Evolutionary conservation across 2,888 invertebrate species (phyloP).

Genomic region (Silvanus unidentatus): DNA sequence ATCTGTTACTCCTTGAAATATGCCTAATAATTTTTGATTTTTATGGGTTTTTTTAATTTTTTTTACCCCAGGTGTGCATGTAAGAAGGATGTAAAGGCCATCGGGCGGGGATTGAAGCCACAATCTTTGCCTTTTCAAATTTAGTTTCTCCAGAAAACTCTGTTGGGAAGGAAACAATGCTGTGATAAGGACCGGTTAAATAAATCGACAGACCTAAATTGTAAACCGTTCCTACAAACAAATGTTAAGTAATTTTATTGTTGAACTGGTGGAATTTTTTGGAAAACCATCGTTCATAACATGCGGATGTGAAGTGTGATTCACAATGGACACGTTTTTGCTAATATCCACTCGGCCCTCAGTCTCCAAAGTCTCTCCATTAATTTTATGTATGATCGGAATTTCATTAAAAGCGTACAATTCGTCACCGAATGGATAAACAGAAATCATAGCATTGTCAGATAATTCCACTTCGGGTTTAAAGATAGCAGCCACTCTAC

Average conservation of each 20-base stretch:
- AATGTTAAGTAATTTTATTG: slow-evolving; percentile 1
- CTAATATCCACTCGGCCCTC: slow-evolving; percentile 59
- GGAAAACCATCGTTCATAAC: slow-evolving; percentile 63
- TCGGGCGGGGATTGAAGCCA: slow-evolving; percentile 65
- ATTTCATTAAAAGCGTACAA: slow-evolving; percentile 82
- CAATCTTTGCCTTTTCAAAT: slow-evolving; percentile 63
- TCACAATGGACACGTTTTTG: slow-evolving; percentile 38
- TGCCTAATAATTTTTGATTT: slow-evolving; percentile 3
- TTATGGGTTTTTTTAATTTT: neutral
- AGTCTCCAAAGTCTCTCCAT: slow-evolving; percentile 73
- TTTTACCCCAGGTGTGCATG: slow-evolving; percentile 87
- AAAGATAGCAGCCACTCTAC: slow-evolving; percentile 51
- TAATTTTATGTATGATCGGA: slow-evolving; percentile 72
- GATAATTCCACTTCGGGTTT: slow-evolving; percentile 59
- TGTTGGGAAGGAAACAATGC: slow-evolving; percentile 63
- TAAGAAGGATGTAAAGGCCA: slow-evolving; percentile 81
- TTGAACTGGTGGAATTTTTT: no score
- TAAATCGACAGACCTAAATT: slow-evolving; percentile 74
- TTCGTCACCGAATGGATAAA: slow-evolving; percentile 85
- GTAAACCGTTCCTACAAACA: slow-evolving; percentile 54
- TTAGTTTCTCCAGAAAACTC: slow-evolving; percentile 22
- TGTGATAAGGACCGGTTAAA: slow-evolving; percentile 62
- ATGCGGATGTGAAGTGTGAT: slow-evolving; percentile 72
- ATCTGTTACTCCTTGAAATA: slow-evolving; percentile 60
- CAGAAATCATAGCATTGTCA: slow-evolving; percentile 86